These are phyloP conservation scores for Spilosoma lubricipeda DNA, from an alignment of 2,888 invertebrate species.

Conservation along the genomic window DNA sequence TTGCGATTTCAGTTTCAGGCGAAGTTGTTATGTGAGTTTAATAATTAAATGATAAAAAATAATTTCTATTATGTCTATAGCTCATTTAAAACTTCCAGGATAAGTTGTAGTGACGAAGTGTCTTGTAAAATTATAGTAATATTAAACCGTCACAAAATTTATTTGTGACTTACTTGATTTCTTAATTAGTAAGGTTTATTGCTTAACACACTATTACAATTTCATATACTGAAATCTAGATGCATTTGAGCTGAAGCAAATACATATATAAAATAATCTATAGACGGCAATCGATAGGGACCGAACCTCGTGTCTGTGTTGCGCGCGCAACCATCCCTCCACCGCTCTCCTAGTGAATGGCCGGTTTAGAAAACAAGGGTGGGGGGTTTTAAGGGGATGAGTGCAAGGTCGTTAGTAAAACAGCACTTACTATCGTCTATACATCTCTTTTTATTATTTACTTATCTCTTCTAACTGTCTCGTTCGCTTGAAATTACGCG, in stretches of 20 bases:
- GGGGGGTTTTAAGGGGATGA: constrained; percentile 63
- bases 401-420: constrained; percentile 79
- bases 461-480: constrained; percentile 46
- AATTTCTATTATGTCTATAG: neutral
- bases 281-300: constrained; percentile 74
- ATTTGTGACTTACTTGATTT: neutral
- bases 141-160: neutral
- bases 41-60: neutral
- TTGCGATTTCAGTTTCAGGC: neutral
- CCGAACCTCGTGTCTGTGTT: constrained; percentile 65
- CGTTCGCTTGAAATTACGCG: constrained; percentile 64
- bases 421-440: constrained; percentile 74
- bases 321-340: constrained; percentile 79
- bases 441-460: constrained; percentile 65
- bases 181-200: neutral
- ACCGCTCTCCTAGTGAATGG: constrained; percentile 79
- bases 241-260: constrained; percentile 34
- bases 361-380: constrained; percentile 69
- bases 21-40: constrained; percentile 2
- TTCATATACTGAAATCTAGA: neutral
- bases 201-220: neutral
- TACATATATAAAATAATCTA: constrained; percentile 65
- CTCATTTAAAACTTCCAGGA: neutral
- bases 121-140: neutral
- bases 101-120: neutral